phyloP scores from a whole-genome alignment of 1,140 invertebrate genomes.

The Ylistrum balloti region DNA sequence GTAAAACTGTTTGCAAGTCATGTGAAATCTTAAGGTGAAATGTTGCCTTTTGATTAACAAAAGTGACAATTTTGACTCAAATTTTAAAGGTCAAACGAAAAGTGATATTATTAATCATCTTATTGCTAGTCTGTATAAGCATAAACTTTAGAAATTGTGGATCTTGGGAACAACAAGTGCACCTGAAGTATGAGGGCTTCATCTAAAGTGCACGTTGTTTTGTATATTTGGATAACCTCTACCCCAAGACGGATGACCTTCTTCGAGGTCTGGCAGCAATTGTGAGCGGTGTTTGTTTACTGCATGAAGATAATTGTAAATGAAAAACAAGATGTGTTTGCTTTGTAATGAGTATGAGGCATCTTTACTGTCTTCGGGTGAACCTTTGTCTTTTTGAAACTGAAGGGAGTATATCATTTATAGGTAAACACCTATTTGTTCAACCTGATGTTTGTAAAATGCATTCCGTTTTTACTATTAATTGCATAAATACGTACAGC shows the following conservation, averaged over 20 bases:
- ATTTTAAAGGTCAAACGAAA: too few relatives aligned
- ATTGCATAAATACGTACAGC: not conserved
- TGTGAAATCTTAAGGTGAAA: too few relatives aligned
- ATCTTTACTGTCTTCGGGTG: not conserved
- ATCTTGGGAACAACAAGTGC: not conserved
- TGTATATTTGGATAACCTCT: not conserved
- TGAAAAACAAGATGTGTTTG: slow-evolving; percentile 20
- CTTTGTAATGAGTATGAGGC: slow-evolving; percentile 21
- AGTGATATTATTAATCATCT: too few relatives aligned
- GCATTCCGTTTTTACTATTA: not conserved
- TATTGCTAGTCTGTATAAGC: too few relatives aligned
- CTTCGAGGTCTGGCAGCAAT: not conserved
- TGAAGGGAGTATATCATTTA: not conserved
- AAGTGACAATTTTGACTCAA: too few relatives aligned
- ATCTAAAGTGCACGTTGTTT: not conserved
- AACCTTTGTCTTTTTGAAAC: not conserved
- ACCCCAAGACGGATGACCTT: not conserved
- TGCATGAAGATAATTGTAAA: not conserved
- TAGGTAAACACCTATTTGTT: not conserved
- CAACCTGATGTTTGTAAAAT: not conserved
- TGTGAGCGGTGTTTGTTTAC: not conserved
- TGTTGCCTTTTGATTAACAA: too few relatives aligned
- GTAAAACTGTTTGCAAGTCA: too few relatives aligned
- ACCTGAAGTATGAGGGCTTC: not conserved
- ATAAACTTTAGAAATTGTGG: too few relatives aligned